These are phyloP conservation scores for Antheraea mylitta DNA, from an alignment of 1,140 invertebrate genomes.

Conservation along the genomic window DNA sequence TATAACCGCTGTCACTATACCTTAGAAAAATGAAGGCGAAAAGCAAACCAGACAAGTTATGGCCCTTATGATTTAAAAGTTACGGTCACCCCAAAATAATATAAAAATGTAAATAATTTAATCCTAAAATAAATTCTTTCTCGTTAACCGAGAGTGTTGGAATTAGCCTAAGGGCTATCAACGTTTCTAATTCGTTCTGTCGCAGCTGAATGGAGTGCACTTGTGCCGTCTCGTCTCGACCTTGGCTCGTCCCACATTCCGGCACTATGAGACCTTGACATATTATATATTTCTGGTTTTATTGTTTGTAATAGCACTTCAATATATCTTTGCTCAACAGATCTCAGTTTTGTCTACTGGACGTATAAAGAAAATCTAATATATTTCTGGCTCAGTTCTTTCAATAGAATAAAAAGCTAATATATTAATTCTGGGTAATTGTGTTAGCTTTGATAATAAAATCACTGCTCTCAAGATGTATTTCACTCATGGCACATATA, in stretches of 20 bases:
- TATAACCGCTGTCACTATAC: no score
- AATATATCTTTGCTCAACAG: not conserved
- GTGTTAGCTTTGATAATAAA: no score
- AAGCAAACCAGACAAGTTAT: no score
- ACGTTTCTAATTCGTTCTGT: conserved; percentile 21
- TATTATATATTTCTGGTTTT: not conserved
- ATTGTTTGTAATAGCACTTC: not conserved
- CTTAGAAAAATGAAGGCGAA: no score
- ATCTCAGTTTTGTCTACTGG: no score
- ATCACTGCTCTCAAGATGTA: no score
- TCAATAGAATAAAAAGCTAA: not conserved
- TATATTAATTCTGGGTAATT: no score
- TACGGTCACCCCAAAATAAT: not conserved
- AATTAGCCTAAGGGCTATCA: conserved; percentile 27
- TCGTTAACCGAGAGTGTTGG: conserved; percentile 4
- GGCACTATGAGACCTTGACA: conserved; percentile 26
- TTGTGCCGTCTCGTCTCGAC: conserved; percentile 21
- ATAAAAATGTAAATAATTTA: not conserved
- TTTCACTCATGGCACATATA: not conserved
- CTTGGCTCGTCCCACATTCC: conserved; percentile 23
- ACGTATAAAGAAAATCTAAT: no score
- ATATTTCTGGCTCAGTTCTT: no score
- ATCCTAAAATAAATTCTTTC: conserved; percentile 2
- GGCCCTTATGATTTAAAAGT: no score
- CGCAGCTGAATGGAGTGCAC: conserved; percentile 15